A percentile compares a stretch with the other conserved stretches of the same genome.
These are phyloP conservation scores for Molothrus ater DNA, from an alignment of 2,797 vertebrate genomes.

Conservation along the genomic window DNA sequence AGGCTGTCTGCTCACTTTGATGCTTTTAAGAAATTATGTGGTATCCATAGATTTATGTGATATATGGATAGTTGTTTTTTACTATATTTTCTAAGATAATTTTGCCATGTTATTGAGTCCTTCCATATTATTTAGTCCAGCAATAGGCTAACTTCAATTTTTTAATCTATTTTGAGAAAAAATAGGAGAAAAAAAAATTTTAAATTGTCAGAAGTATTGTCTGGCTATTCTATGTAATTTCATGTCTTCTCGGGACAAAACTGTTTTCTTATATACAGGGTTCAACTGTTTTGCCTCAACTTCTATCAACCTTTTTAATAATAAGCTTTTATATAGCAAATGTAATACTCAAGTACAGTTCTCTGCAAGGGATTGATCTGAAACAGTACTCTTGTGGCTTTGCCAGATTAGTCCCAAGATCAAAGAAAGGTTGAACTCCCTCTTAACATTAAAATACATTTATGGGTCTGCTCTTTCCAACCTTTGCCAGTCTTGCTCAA, in stretches of 20 bases:
- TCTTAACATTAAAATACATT: not conserved
- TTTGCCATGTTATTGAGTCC: not conserved
- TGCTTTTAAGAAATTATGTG: not conserved
- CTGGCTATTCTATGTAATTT: not conserved
- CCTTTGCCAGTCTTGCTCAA: not conserved
- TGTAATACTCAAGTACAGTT: not conserved
- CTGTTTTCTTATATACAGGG: not conserved
- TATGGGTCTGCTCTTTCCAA: not conserved
- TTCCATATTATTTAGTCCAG: not conserved
- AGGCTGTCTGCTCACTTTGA: not conserved
- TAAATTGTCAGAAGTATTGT: not conserved
- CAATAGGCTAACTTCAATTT: not conserved
- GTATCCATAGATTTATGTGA: not conserved
- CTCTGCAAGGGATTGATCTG: not conserved
- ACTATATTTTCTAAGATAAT: conserved; percentile 2
- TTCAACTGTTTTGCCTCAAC: not conserved
- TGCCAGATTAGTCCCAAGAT: not conserved
- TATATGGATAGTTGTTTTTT: not conserved
- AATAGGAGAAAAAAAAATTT: not conserved
- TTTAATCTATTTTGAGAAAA: not conserved
- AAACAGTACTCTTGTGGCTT: not conserved
- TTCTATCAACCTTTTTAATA: not conserved
- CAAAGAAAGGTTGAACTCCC: not conserved
- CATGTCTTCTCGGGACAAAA: not conserved
- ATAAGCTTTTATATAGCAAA: not conserved